Evolutionary conservation across 2,888 invertebrate genomes (phyloP).

Genomic region (Hypercompe scribonia): DNA sequence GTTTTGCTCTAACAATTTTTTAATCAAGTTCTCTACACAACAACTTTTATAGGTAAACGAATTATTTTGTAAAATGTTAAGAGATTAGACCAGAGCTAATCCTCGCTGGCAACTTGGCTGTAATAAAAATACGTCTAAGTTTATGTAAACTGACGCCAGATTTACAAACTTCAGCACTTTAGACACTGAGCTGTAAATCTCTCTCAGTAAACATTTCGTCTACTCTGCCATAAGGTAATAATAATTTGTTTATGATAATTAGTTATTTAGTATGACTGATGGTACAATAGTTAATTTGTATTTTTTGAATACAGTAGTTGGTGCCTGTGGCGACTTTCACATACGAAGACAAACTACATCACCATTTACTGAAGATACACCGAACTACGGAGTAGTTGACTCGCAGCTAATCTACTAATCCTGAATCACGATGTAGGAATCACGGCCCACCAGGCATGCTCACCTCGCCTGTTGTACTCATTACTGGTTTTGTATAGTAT

Average conservation of each 20-base stretch:
- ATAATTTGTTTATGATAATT: background rate
- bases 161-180: conserved; percentile 7
- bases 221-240: background rate
- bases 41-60: conserved; percentile 1
- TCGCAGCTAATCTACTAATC: too few species aligned
- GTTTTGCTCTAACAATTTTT: background rate
- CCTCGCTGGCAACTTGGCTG: conserved; percentile 1
- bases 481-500: too few species aligned
- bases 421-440: too few species aligned
- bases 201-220: conserved; percentile 4
- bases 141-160: conserved; percentile 14
- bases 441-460: too few species aligned
- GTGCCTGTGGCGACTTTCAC: too few species aligned
- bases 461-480: too few species aligned
- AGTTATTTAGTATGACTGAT: background rate
- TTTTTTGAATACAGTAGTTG: too few species aligned
- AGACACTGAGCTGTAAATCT: conserved; percentile 4
- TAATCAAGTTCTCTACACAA: background rate
- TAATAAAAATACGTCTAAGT: conserved; percentile 11
- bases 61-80: background rate
- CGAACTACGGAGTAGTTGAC: too few species aligned
- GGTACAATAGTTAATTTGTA: background rate
- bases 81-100: background rate
- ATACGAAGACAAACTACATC: too few species aligned
- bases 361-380: too few species aligned